Percentiles rank a stretch among this genome's conserved stretches.
phyloP scores from a whole-genome alignment of 2,113 vertebrate genomes.

The Psettodes erumei region DNA sequence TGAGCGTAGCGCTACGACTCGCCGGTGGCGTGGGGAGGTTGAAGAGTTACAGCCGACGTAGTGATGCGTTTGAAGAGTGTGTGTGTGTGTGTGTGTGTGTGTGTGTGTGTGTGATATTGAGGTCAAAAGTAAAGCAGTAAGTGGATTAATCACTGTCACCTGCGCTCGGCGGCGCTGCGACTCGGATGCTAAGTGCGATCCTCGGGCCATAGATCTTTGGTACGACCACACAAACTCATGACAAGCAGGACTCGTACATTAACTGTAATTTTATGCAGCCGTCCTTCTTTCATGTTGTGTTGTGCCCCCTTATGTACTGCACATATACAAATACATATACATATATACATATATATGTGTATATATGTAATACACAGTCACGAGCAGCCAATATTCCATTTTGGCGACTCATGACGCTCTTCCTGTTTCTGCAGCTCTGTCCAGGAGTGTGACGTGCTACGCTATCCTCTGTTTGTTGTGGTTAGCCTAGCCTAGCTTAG shows the following conservation, averaged over 20 bases:
- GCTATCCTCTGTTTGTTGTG: too few relatives aligned
- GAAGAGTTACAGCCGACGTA: slow-evolving; percentile 2
- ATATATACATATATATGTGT: too few relatives aligned
- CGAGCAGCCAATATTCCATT: background rate
- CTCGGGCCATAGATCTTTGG: slow-evolving; percentile 48
- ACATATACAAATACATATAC: too few relatives aligned
- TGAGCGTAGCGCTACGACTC: slow-evolving; percentile 9
- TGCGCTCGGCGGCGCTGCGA: background rate
- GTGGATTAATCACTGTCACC: slow-evolving; percentile 58
- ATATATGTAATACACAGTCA: background rate
- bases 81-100: slow-evolving; percentile 3
- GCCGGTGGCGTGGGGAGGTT: slow-evolving; percentile 1
- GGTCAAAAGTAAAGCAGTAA: slow-evolving; percentile 45
- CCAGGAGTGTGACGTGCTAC: too few relatives aligned
- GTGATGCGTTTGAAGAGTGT: slow-evolving; percentile 32
- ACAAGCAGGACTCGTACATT: slow-evolving; percentile 59
- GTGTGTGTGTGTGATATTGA: slow-evolving; percentile 7
- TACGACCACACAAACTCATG: slow-evolving; percentile 39
- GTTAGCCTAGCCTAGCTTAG: too few relatives aligned
- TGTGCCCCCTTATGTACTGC: too few relatives aligned
- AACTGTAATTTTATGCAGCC: slow-evolving; percentile 56
- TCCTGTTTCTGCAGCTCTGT: too few relatives aligned
- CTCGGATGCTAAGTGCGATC: slow-evolving; percentile 31
- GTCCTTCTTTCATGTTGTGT: too few relatives aligned
- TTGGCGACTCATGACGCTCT: too few relatives aligned